Evolutionary conservation across 2,113 vertebrate species (phyloP).

Genomic region (Apodemus sylvaticus): DNA sequence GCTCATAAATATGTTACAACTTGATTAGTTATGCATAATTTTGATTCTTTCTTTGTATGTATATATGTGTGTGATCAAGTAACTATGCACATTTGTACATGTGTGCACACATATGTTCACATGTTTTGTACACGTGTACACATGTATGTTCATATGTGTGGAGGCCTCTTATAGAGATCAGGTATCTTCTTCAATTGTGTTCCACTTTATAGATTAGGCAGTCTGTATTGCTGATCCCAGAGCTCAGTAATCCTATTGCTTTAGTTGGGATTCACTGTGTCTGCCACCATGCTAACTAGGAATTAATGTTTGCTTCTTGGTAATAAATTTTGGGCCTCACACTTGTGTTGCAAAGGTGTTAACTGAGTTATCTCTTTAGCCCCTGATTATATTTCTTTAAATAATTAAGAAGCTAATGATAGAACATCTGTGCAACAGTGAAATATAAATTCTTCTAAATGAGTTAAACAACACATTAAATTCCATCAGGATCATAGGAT

Average conservation of each 20-base stretch:
- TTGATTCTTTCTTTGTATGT: not conserved
- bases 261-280: not conserved
- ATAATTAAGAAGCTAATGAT: conserved; percentile 52
- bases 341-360: not conserved
- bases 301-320: not conserved
- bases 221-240: not conserved
- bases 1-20: not conserved
- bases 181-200: not conserved
- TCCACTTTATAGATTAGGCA: not conserved
- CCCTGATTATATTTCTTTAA: conserved; percentile 2
- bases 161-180: not conserved
- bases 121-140: not conserved
- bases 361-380: too few relatives aligned
- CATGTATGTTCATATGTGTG: too few relatives aligned
- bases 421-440: conserved; percentile 38
- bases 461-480: conserved; percentile 48
- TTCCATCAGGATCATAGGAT: conserved; percentile 1
- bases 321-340: not conserved
- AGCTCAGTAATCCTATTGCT: not conserved
- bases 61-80: not conserved
- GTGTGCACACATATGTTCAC: too few relatives aligned
- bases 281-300: not conserved
- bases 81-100: not conserved
- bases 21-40: not conserved
- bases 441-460: conserved; percentile 50